Base-by-base conservation (phyloP, 2,113 vertebrate genomes). In the Odocoileus virginianus region DNA sequence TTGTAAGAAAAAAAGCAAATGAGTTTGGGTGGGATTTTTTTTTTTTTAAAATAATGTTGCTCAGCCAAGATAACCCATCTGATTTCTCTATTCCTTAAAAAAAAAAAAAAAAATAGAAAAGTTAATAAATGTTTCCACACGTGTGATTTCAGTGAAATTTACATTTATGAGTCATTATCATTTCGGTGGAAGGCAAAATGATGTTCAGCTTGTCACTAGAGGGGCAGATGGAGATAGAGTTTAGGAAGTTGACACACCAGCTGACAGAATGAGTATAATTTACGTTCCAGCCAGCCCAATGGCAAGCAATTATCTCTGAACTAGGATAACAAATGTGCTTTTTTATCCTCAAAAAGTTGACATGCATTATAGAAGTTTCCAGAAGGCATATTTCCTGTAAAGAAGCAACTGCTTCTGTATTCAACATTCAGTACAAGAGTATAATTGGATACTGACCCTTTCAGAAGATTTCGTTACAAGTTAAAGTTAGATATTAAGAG, bases 251-350 rank as follows among this genome's bases (percentile, higher is more conserved):
- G 98, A 99, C 98, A 98, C 90, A 95, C 96, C 96, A 97, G 97
- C 98, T 98, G 98, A 99, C 98, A 98, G 98, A 99, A 98, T 97
- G 98, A 99, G 98, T 97, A 98, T 97, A 99, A 99, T 99, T 99
- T 99, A 99, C 93, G 97, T 98, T 98, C 98, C 97, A 98, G 97
- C 93, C 98, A 98, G 98, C 96, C 97, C 99, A 99, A 99, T 98
- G 98, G 98, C 98, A 99, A 99, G 98, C 98, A 99, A 99, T 99
- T 99, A 99, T 99, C 98, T 99, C 98, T 98, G 97, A 99, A 99
- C 98, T 40, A 5, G 98, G 98, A 98, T 98, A 98, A 98, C 98
- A 98, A 99, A 99, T 98, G 98, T 98, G 98, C 97, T 98, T 99
- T 98, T 98, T 98, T 98, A 98, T 98, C 98, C 98, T 92, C 97